phyloP scores from a whole-genome alignment of 2,888 invertebrate species.

The Ornithoptera priamus region DNA sequence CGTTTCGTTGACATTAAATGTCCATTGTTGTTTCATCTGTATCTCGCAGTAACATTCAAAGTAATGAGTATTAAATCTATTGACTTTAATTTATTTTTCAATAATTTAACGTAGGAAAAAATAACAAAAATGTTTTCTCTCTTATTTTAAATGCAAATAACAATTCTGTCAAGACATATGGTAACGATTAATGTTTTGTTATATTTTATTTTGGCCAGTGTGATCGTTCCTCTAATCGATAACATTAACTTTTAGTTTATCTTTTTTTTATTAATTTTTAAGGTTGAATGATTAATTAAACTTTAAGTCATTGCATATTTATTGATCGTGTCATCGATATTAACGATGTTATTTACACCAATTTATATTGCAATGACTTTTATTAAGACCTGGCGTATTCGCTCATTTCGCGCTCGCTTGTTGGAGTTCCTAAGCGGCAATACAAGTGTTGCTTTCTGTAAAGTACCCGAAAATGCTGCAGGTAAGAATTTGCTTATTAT shows the following conservation, averaged over 20 bases:
- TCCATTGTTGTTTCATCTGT: too few relatives aligned
- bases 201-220: constrained; percentile 33
- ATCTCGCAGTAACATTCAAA: not conserved
- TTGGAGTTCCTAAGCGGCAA: constrained; percentile 80
- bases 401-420: constrained; percentile 84
- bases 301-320: constrained; percentile 5
- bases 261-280: constrained; percentile 13
- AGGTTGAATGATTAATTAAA: constrained; percentile 29
- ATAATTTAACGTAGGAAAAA: not conserved
- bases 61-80: constrained; percentile 12
- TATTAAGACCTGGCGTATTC: constrained; percentile 89
- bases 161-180: not conserved
- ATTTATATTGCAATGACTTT: constrained; percentile 92
- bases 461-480: constrained; percentile 77
- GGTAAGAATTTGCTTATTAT: constrained; percentile 44
- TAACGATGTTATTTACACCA: constrained; percentile 86
- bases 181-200: not conserved
- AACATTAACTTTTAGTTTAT: constrained; percentile 35
- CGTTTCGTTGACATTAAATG: too few relatives aligned
- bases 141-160: not conserved
- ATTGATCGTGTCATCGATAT: constrained; percentile 32
- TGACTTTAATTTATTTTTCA: constrained; percentile 25
- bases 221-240: constrained; percentile 73
- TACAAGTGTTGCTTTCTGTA: constrained; percentile 81
- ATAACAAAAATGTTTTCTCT: not conserved